A percentile compares a stretch with the other conserved stretches of the same genome.
Evolutionary conservation across 2,797 vertebrate species (phyloP).

Genomic region (Schizopygopsis malacanthus): DNA sequence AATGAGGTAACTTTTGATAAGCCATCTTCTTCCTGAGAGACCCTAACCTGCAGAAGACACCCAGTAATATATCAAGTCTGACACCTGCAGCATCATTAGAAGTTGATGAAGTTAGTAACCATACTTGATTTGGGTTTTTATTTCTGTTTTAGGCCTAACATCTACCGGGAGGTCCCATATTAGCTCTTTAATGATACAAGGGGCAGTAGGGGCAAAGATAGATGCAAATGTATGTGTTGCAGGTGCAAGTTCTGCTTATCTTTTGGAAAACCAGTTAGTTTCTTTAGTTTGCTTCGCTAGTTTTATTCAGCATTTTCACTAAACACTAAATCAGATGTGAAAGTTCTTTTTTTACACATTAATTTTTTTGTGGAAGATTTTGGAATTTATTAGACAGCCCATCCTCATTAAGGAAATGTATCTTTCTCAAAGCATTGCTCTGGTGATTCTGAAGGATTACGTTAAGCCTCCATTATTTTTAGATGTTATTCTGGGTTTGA

Average conservation of each 20-base stretch:
- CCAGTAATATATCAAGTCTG: constrained; percentile 67
- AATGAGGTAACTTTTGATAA: constrained; percentile 48
- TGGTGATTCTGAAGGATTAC: not conserved
- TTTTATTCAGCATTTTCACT: not conserved
- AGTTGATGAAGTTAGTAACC: constrained; percentile 65
- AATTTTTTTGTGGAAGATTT: not conserved
- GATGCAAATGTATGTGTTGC: constrained; percentile 20
- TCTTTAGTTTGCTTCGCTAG: not conserved
- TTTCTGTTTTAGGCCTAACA: constrained; percentile 56
- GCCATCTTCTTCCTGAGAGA: constrained; percentile 54
- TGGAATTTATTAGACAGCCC: not conserved
- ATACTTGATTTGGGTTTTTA: constrained; percentile 57
- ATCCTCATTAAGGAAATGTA: not conserved
- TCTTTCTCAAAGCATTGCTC: not conserved
- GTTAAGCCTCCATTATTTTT: not conserved
- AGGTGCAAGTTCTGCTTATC: constrained; percentile 29
- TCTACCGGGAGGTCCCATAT: constrained; percentile 58
- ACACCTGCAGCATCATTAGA: constrained; percentile 70
- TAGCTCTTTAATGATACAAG: constrained; percentile 49
- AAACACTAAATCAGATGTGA: not conserved
- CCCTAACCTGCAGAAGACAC: constrained; percentile 55
- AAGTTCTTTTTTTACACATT: too few relatives aligned
- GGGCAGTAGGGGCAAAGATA: not conserved
- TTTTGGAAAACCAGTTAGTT: not conserved
- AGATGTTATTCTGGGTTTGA: not conserved